Evolutionary conservation across 1,140 invertebrate genomes (phyloP), one percentile per base, ranked within the genome.

Genomic region (Antheraea pernyi): DNA sequence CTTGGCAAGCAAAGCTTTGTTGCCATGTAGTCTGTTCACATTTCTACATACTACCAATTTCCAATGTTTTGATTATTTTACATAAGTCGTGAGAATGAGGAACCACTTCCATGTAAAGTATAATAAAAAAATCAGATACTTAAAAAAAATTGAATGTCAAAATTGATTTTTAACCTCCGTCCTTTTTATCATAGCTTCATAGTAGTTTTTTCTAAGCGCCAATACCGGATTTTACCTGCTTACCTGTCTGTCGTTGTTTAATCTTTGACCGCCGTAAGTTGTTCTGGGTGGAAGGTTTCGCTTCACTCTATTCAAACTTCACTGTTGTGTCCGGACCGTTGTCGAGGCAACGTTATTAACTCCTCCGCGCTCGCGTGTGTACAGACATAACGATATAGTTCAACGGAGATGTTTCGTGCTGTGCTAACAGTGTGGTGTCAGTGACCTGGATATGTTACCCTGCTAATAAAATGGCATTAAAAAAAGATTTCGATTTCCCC

Each of bases 401-500:
- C 39, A 42, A 3, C 39, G 39, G 39, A 66, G 36, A 67, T 73
- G 62, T 30, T 66, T 67, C 75, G 76, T 73, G 71, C 67, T 71
- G 81, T 77, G 74, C 60, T 79, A 30, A 30, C 22, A 30, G 86
- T 85, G 81, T 73, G 81, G 86, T 89, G 88, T 72, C 65, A 79
- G 82, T 89, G 83, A 78, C 76, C 82, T 80, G 77, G 76, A 85
- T 83, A 88, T 88, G 84, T 80, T 83, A 74, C 77, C 73, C 79
- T 86, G 80, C 81, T 75, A 65, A 70, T 85, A 88, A 81, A 79
- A 91, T 91, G 89, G 89, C 87, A 78, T 80, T 90, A 78, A 91
- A 91, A 86, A 91, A 89, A 77, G 88, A 91, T 88, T 88, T 86
- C 81, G 88, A 91, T 73, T 69, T 87, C 19, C 81, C 84, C 48